Percentiles rank a stretch among this genome's conserved stretches.
These are phyloP conservation scores for Cygnus buccinator DNA, from an alignment of 2,113 vertebrate species.

Conservation along the genomic window DNA sequence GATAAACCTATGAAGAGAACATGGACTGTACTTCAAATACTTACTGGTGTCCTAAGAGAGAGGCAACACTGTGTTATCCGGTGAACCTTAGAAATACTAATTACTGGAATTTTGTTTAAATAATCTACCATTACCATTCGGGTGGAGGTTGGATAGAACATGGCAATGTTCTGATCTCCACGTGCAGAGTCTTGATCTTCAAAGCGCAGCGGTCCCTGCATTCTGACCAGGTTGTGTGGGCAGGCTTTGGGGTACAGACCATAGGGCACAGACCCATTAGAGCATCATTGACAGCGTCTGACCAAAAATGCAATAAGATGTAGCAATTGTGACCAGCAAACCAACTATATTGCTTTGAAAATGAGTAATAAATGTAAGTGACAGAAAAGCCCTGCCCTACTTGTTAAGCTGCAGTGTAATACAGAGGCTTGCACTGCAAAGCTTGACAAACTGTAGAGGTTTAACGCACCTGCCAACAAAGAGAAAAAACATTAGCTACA, in stretches of 20 bases:
- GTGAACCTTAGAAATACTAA: constrained; percentile 87
- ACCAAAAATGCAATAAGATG: constrained; percentile 90
- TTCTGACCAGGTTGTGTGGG: constrained; percentile 89
- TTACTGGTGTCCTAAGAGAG: constrained; percentile 75
- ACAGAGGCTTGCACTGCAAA: constrained; percentile 89
- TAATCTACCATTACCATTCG: constrained; percentile 92
- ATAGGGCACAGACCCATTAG: constrained; percentile 92
- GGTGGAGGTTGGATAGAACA: constrained; percentile 92
- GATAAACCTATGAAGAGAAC: constrained; percentile 90
- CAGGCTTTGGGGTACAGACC: constrained; percentile 91
- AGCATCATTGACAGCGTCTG: constrained; percentile 90
- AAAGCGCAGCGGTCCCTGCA: constrained; percentile 88
- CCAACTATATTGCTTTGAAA: constrained; percentile 83
- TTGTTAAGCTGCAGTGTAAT: constrained; percentile 90
- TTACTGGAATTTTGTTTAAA: constrained; percentile 89
- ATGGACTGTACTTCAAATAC: constrained; percentile 76
- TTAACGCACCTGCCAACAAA: constrained; percentile 91
- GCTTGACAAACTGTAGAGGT: constrained; percentile 88
- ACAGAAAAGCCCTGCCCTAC: constrained; percentile 88
- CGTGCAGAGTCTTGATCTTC: constrained; percentile 90
- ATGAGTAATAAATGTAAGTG: constrained; percentile 83
- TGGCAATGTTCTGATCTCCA: constrained; percentile 91
- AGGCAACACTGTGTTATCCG: constrained; percentile 86
- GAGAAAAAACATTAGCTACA: constrained; percentile 88
- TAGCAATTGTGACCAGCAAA: constrained; percentile 87